Percentiles rank a stretch among this genome's conserved stretches.
Conservation (phyloP, 2,113 vertebrate genomes). For the Crocuta crocuta region DNA sequence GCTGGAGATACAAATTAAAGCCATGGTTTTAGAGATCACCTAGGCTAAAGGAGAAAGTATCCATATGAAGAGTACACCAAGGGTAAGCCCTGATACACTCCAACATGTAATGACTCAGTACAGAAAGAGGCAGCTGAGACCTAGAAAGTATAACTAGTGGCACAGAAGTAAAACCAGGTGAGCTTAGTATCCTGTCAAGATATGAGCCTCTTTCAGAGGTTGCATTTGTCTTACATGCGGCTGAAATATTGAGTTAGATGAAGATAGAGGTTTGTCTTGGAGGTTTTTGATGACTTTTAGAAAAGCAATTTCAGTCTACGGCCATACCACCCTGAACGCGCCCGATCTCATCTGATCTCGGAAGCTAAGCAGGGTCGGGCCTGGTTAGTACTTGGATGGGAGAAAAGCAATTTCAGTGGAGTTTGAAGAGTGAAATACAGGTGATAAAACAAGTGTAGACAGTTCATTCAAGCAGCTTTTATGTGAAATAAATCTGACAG, state of each 20-base stretch:
- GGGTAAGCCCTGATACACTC: background rate
- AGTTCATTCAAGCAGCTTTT: background rate
- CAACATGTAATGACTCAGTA: background rate
- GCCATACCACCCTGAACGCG: too few relatives aligned
- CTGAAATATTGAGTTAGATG: background rate
- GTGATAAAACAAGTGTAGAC: background rate
- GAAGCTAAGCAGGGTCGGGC: too few relatives aligned
- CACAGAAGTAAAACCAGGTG: background rate
- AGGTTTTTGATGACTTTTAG: background rate
- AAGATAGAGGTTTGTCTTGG: background rate
- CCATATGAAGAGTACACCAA: background rate
- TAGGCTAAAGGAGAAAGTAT: background rate
- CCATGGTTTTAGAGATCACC: background rate
- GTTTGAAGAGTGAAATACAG: background rate
- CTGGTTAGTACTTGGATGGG: too few relatives aligned
- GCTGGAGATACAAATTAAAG: conserved; percentile 31
- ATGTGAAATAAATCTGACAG: background rate
- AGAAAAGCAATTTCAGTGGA: background rate
- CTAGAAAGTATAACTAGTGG: background rate
- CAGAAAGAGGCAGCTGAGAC: background rate
- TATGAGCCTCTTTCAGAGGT: background rate
- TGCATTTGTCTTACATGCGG: background rate
- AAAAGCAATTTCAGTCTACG: background rate
- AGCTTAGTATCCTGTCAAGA: background rate
- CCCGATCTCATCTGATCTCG: too few relatives aligned